These are phyloP conservation scores for Auanema sp. DNA, from an alignment of 2,888 invertebrate genomes.

Conservation along the genomic window DNA sequence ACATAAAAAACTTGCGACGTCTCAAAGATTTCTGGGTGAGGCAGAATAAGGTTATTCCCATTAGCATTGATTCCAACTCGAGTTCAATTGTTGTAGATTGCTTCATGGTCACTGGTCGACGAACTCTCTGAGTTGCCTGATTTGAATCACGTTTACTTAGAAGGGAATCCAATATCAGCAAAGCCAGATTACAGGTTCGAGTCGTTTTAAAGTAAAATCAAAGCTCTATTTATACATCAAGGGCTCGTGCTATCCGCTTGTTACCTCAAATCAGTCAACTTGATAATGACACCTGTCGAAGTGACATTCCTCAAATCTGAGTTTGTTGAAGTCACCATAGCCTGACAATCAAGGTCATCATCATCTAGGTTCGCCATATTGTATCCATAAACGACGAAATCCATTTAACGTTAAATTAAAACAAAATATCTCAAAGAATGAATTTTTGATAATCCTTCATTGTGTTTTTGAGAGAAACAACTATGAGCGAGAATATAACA, in stretches of 20 bases:
- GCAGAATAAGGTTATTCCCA: slow-evolving; percentile 38
- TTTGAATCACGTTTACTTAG: slow-evolving; percentile 46
- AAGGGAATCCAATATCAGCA: slow-evolving; percentile 43
- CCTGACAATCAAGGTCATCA: too few species aligned
- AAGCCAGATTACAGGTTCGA: not conserved
- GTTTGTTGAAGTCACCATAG: too few species aligned
- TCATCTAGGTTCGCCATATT: too few species aligned
- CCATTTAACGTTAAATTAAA: too few species aligned
- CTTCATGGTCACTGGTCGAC: slow-evolving; percentile 41
- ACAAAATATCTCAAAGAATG: too few species aligned
- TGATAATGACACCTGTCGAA: slow-evolving; percentile 25
- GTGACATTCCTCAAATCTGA: too few species aligned
- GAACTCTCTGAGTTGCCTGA: slow-evolving; percentile 41
- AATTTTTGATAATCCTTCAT: too few species aligned
- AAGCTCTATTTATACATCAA: not conserved
- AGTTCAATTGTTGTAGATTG: slow-evolving; percentile 23
- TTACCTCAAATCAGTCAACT: slow-evolving; percentile 41
- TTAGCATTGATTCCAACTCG: not conserved
- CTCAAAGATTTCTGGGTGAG: slow-evolving; percentile 58
- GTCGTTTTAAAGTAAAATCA: not conserved
- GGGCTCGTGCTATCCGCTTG: slow-evolving; percentile 27
- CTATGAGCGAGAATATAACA: too few species aligned
- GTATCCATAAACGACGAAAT: too few species aligned
- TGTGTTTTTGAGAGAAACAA: too few species aligned
- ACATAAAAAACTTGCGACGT: slow-evolving; percentile 42